Percentiles rank a stretch among this genome's conserved stretches.
Conservation (phyloP, 1,140 invertebrate species). For the Aphis gossypii region DNA sequence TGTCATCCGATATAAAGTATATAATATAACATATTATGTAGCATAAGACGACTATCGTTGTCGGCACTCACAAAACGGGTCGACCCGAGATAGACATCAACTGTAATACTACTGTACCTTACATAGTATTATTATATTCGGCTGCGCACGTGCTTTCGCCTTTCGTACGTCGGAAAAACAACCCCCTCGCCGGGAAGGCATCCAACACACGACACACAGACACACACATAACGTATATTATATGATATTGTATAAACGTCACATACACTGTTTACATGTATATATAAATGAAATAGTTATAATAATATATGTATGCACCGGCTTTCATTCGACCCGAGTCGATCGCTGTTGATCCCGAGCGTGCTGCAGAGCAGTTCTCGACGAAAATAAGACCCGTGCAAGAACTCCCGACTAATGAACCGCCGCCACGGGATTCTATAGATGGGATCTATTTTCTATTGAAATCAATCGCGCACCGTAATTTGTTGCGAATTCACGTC, state of each 20-base stretch:
- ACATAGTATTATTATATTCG: not conserved
- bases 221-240: not conserved
- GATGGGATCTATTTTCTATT: conserved; percentile 20
- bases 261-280: not conserved
- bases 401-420: conserved; percentile 35
- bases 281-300: not conserved
- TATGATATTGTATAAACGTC: not conserved
- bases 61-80: not conserved
- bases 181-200: not conserved
- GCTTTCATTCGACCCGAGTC: not conserved
- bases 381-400: not conserved
- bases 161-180: not conserved
- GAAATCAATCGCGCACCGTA: not conserved
- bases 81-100: not conserved
- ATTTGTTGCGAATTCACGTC: conserved; percentile 1
- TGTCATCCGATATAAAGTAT: not conserved
- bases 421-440: not conserved
- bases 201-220: not conserved
- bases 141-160: not conserved
- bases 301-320: not conserved
- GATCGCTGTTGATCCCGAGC: not conserved
- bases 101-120: not conserved
- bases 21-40: not conserved
- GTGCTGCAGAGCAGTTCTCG: not conserved
- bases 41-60: not conserved